These are phyloP conservation scores for Lampris megalopsis DNA, from an alignment of 2,113 vertebrate genomes.

Conservation along the genomic window DNA sequence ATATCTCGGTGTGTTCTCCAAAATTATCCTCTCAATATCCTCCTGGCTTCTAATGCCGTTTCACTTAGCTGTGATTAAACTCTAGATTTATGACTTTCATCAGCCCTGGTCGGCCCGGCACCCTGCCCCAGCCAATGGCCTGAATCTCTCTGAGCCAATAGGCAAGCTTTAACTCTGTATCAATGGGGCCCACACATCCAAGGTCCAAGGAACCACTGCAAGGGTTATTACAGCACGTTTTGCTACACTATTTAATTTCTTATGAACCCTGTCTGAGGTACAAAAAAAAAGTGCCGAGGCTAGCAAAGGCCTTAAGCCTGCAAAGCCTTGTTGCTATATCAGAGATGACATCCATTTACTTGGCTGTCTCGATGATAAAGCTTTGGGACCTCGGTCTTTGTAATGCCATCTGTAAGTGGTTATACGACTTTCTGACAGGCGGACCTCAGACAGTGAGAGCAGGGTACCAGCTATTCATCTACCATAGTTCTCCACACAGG, in stretches of 20 bases:
- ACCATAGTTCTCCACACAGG: too few relatives aligned
- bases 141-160: constrained; percentile 38
- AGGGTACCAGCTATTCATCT: too few relatives aligned
- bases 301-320: constrained; percentile 1
- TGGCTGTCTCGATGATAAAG: neutral
- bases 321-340: constrained; percentile 1
- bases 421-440: too few relatives aligned
- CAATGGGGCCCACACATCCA: neutral
- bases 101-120: constrained; percentile 22
- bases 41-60: constrained; percentile 44
- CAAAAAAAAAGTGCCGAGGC: constrained; percentile 9
- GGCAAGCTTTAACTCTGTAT: constrained; percentile 16
- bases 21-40: constrained; percentile 40
- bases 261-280: neutral
- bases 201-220: neutral
- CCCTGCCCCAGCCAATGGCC: constrained; percentile 36
- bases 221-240: constrained; percentile 1
- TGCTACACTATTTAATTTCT: constrained; percentile 27
- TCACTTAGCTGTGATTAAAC: constrained; percentile 67
- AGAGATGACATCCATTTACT: neutral
- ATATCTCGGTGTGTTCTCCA: constrained; percentile 45
- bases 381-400: too few relatives aligned
- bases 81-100: constrained; percentile 63
- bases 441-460: too few relatives aligned
- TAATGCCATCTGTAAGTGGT: too few relatives aligned